A percentile compares a stretch with the other conserved stretches of the same genome.
Evolutionary conservation across 2,113 vertebrate species (phyloP).

Genomic region (Onychostoma macrolepis): DNA sequence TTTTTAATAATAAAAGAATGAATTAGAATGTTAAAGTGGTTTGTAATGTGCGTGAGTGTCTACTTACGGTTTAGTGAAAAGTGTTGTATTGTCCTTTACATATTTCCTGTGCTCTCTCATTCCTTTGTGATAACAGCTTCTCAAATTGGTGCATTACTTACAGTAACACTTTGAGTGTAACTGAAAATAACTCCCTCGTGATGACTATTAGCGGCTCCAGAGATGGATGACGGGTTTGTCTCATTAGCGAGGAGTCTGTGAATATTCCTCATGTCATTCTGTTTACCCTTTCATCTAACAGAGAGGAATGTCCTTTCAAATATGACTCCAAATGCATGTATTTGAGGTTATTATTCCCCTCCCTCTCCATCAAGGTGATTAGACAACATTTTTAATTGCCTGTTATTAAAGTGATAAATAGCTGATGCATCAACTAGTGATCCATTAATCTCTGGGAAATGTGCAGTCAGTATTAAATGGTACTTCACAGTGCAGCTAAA

Average conservation of each 20-base stretch:
- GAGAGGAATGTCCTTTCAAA: slow-evolving; percentile 3
- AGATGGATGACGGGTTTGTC: slow-evolving; percentile 14
- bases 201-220: slow-evolving; percentile 15
- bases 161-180: slow-evolving; percentile 16
- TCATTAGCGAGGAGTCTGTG: slow-evolving; percentile 31
- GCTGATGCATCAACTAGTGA: not conserved
- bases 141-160: slow-evolving; percentile 27
- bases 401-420: slow-evolving; percentile 10
- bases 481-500: not conserved
- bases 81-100: not conserved
- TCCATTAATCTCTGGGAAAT: not conserved
- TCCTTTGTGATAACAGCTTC: not conserved
- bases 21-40: not conserved
- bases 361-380: not conserved
- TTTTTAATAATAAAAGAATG: not conserved
- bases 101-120: not conserved
- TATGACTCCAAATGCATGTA: not conserved
- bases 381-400: not conserved
- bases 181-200: slow-evolving; percentile 12
- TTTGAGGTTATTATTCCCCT: not conserved
- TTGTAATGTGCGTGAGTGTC: not conserved
- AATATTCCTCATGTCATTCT: not conserved
- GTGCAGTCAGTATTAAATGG: not conserved
- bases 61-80: not conserved
- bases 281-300: slow-evolving; percentile 9